These are phyloP conservation scores for Eristalinus aeneus DNA, from an alignment of 2,888 invertebrate genomes.

Conservation along the genomic window DNA sequence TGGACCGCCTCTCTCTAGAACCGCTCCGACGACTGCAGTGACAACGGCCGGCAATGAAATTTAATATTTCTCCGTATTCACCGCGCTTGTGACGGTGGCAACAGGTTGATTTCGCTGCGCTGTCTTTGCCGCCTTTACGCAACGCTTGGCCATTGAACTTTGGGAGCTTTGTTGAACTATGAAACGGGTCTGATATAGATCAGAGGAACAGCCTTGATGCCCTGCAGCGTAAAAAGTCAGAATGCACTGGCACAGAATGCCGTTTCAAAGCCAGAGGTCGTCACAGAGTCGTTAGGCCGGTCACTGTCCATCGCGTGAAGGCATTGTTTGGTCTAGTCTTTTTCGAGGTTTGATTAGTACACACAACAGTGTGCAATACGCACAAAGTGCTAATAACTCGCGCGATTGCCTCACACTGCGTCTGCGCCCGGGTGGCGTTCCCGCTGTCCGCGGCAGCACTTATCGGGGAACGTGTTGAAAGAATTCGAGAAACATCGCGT, in stretches of 20 bases:
- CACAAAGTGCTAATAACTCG: constrained; percentile 32
- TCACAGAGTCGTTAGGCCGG: background rate
- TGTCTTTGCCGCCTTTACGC: background rate
- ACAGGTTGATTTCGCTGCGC: constrained; percentile 17
- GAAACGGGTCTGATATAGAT: background rate
- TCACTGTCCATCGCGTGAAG: background rate
- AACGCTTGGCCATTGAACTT: constrained; percentile 10
- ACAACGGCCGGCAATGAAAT: constrained; percentile 26
- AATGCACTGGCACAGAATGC: background rate
- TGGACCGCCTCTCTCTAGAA: background rate
- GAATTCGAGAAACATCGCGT: constrained; percentile 16
- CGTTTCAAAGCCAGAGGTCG: background rate
- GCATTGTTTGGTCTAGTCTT: background rate
- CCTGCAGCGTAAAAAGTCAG: background rate
- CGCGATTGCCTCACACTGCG: constrained; percentile 22
- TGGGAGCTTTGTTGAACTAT: background rate
- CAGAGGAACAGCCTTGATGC: background rate
- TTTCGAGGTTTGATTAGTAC: background rate
- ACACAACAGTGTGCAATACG: constrained; percentile 21
- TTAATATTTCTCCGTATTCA: constrained; percentile 25
- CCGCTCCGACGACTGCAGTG: background rate
- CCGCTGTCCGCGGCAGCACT: background rate
- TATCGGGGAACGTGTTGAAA: constrained; percentile 23
- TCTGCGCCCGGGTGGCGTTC: background rate
- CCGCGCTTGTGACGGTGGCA: constrained; percentile 4